These are phyloP conservation scores for Mobula birostris DNA, from an alignment of 2,113 vertebrate species.

Conservation along the genomic window DNA sequence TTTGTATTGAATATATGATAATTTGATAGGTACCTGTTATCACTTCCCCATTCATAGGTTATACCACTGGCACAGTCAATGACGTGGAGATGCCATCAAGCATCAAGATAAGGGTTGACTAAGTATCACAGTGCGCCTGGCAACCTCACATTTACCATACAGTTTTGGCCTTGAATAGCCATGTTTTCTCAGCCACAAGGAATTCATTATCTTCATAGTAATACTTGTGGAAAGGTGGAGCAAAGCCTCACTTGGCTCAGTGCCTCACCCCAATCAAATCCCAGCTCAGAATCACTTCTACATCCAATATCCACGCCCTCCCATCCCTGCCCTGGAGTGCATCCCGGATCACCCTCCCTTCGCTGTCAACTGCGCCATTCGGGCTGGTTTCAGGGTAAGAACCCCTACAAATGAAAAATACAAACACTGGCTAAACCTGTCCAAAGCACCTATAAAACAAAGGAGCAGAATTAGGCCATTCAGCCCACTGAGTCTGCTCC, in stretches of 20 bases:
- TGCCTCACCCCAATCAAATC: no score
- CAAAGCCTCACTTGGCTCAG: no score
- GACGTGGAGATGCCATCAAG: background rate
- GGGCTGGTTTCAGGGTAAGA: background rate
- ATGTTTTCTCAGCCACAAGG: background rate
- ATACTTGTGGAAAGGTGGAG: background rate
- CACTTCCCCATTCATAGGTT: no score
- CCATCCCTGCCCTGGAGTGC: background rate
- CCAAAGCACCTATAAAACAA: no score
- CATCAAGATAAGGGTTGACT: background rate
- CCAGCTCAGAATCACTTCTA: no score
- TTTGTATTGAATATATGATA: no score
- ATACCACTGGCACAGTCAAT: no score
- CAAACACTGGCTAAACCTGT: background rate
- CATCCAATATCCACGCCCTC: background rate
- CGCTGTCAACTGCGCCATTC: background rate
- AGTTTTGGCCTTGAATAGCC: background rate
- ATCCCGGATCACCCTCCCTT: background rate
- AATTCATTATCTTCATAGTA: background rate
- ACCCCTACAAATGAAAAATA: background rate
- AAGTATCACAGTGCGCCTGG: background rate
- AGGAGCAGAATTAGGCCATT: no score
- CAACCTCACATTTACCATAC: background rate
- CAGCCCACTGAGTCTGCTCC: no score
- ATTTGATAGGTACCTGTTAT: no score